phyloP scores from a whole-genome alignment of 2,113 vertebrate species.

The Odobenus rosmarus region DNA sequence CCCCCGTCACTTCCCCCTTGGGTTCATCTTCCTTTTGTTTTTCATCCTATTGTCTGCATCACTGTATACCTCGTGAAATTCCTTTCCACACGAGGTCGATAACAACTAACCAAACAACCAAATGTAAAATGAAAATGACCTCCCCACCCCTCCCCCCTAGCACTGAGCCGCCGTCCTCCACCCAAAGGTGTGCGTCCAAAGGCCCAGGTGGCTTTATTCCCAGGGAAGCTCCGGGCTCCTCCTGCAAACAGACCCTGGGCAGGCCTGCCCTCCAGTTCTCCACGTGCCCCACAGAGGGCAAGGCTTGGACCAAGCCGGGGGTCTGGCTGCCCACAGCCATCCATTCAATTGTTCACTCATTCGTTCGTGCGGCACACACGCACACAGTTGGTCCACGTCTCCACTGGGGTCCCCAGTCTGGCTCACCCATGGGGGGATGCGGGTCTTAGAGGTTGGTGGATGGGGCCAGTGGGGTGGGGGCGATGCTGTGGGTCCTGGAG shows the following conservation, averaged over 20 bases:
- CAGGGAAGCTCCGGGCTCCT: background rate
- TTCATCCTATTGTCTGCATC: background rate
- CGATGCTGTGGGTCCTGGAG: too few relatives aligned
- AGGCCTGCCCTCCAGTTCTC: background rate
- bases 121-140: background rate
- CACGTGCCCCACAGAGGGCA: background rate
- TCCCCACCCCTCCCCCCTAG: rapidly evolving
- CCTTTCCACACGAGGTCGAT: background rate
- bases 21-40: background rate
- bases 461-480: too few relatives aligned
- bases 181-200: background rate
- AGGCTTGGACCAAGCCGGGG: background rate
- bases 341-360: background rate
- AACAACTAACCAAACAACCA: background rate
- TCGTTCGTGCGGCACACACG: background rate
- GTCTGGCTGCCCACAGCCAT: background rate
- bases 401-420: rapidly evolving
- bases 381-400: too few relatives aligned
- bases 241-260: too few relatives aligned
- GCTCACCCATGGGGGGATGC: background rate
- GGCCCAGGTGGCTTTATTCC: background rate
- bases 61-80: background rate
- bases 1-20: background rate
- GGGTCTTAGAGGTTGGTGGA: background rate
- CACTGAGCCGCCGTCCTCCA: background rate